Percentiles rank a stretch among this genome's conserved stretches.
Evolutionary conservation across 2,888 invertebrate species (phyloP).

Genomic region (Camponotus fellah): DNA sequence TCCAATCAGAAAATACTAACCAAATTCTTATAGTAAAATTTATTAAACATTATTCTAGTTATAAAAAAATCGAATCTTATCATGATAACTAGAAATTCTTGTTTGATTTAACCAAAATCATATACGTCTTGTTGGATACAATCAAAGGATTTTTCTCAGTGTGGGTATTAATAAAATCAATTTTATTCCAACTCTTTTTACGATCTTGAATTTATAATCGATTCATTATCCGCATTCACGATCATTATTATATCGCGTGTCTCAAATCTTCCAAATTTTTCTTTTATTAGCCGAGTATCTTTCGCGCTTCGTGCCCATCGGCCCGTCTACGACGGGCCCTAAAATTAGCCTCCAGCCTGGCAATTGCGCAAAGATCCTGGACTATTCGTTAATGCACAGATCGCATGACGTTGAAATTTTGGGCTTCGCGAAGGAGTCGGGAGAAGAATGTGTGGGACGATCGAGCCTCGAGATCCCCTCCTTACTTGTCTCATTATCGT

Average conservation of each 20-base stretch:
- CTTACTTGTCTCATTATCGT: constrained; percentile 67
- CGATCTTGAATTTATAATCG: neutral
- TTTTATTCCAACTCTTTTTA: neutral
- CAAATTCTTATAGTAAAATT: no score
- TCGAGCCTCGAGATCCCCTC: constrained; percentile 58
- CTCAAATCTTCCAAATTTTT: constrained; percentile 46
- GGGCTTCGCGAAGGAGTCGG: constrained; percentile 14
- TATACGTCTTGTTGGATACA: no score
- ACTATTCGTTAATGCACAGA: constrained; percentile 73
- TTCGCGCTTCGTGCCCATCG: constrained; percentile 57
- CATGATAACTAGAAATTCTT: no score
- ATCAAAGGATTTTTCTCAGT: no score
- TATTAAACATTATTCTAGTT: no score
- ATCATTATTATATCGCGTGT: constrained; percentile 60
- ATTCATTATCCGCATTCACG: constrained; percentile 1
- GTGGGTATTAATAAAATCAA: no score
- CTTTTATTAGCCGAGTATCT: constrained; percentile 49
- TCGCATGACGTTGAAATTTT: constrained; percentile 71
- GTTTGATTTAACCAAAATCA: no score
- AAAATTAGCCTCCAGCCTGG: constrained; percentile 61
- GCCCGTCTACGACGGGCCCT: constrained; percentile 43
- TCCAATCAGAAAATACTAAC: no score
- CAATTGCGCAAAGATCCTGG: constrained; percentile 58
- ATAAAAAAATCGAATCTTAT: no score
- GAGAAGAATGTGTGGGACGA: constrained; percentile 25